Evolutionary conservation across 2,113 vertebrate species (phyloP).

Genomic region (Dascyllus trimaculatus): DNA sequence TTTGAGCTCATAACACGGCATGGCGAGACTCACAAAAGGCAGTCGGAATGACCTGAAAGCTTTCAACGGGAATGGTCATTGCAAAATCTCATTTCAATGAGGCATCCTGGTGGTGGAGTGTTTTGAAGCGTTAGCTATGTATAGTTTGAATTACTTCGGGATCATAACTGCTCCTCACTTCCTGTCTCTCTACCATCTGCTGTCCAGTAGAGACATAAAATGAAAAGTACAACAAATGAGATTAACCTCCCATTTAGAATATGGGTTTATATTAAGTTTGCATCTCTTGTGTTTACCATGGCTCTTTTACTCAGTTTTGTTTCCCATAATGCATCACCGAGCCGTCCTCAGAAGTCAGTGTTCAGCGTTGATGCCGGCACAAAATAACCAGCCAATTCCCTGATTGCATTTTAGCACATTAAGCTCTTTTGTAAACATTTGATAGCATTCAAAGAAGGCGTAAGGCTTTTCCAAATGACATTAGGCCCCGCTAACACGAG

Average conservation of each 20-base stretch:
- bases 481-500: slow-evolving; percentile 79
- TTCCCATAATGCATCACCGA: slow-evolving; percentile 45
- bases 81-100: neutral
- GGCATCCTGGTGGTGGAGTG: neutral
- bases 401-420: slow-evolving; percentile 83
- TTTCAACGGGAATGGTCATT: too few species aligned
- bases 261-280: too few species aligned
- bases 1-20: neutral
- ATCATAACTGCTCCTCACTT: neutral
- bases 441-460: slow-evolving; percentile 82
- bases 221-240: too few species aligned
- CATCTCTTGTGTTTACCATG: too few species aligned
- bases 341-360: slow-evolving; percentile 5
- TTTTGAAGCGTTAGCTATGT: neutral
- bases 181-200: too few species aligned
- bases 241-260: too few species aligned
- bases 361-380: slow-evolving; percentile 44
- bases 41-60: neutral
- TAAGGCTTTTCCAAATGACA: slow-evolving; percentile 74
- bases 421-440: slow-evolving; percentile 86
- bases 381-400: slow-evolving; percentile 53
- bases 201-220: too few species aligned
- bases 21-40: neutral
- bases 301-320: slow-evolving; percentile 17
- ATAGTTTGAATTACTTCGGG: too few species aligned